Base-by-base conservation (phyloP, 2,113 vertebrate genomes). In the Amphiprion ocellaris region DNA sequence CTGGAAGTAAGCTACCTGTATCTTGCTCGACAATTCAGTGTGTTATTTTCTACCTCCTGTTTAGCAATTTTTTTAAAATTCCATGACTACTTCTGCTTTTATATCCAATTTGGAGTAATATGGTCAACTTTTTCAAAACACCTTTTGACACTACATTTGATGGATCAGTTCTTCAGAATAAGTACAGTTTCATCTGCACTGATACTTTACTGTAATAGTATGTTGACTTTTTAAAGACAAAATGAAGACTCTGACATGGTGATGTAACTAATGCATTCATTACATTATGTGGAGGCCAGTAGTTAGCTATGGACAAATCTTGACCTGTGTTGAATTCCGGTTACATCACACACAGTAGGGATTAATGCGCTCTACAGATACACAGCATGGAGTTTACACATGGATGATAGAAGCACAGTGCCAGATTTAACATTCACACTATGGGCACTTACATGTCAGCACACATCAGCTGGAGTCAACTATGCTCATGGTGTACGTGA, bases 341-440 rank as follows among this genome's bases (percentile, higher is more conserved):
- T 90, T 82, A 79, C 83, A 81, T 89, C 86, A 89, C 79, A 41
- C 82, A 69, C 81, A 77, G 33, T 24, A 23, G 49, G 69, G 69
- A 77, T 87, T 65, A 56, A 74, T 50, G 41, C 53, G 53, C 53
- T 49, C 72, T 47, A 65, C 83, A 54, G 66, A 63, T 8, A 46
- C 66, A 47, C 77, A 68, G 50, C 69, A 26, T 72, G 58, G 49
- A 81, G 59, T 77, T 92, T 63, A 83, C 85, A 74, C 83, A 79
- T 74, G 66, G 66, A 76, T 84, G 86, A 82, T 64, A 70, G 76
- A 66, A 60, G 77, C 67, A 74, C 83, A 41, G 75, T 56, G 76
- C 62, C 14, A 21, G 72, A 77, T 91, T 90, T 82, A 85, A 77
- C 83, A 84, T 82, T 89, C 87, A 82, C 74, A 82, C 79, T 83